Conservation (phyloP, 2,797 vertebrate species). For the Pipistrellus kuhlii region DNA sequence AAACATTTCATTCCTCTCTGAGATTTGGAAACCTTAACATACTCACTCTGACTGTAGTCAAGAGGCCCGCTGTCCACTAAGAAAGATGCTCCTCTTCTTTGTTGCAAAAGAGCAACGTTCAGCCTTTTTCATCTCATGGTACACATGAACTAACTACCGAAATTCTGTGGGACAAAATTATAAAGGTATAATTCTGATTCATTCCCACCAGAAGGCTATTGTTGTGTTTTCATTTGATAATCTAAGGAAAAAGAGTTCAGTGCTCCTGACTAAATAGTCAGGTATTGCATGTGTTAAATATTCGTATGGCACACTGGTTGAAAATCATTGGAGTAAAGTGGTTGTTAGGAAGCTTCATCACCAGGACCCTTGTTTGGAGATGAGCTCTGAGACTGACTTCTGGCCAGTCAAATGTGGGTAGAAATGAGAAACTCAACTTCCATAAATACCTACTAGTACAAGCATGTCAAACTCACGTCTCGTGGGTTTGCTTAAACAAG, state of each 20-base stretch:
- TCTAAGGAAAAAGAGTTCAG: neutral
- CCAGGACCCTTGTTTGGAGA: neutral
- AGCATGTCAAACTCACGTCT: no score
- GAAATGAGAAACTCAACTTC: conserved; percentile 1
- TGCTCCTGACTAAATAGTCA: neutral
- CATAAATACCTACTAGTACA: neutral
- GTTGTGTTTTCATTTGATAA: neutral
- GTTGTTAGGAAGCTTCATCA: neutral
- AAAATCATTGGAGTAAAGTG: neutral
- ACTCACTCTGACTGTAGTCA: neutral
- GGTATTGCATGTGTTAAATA: neutral
- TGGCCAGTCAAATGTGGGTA: neutral
- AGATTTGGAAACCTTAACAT: neutral
- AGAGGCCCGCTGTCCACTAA: neutral
- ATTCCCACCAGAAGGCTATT: neutral
- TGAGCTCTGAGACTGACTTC: neutral
- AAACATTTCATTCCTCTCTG: neutral
- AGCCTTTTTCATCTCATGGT: neutral
- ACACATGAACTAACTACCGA: neutral
- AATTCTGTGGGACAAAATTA: neutral
- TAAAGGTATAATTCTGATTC: neutral
- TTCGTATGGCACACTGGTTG: neutral
- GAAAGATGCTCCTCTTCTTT: neutral
- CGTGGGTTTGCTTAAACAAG: no score
- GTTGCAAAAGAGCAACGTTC: neutral